Conservation (phyloP, 1,140 invertebrate genomes). For the Drosophila guanche region DNA sequence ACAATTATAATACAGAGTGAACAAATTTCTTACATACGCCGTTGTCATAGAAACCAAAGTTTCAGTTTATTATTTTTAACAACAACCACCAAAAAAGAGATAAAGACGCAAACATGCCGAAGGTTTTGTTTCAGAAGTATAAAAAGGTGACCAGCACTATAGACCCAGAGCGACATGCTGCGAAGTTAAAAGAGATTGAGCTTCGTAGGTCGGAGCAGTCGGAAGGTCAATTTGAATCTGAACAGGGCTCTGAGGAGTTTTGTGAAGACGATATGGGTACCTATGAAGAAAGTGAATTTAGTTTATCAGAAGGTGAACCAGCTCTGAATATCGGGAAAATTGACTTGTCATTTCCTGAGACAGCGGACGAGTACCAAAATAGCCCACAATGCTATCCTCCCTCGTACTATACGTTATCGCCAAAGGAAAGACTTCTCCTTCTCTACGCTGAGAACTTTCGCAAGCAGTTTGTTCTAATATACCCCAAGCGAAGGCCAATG, state of each 20-base stretch:
- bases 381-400: constrained; percentile 85
- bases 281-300: constrained; percentile 47
- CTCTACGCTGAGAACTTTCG: constrained; percentile 93
- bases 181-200: constrained; percentile 60
- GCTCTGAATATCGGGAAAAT: constrained; percentile 60
- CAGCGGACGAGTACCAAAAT: constrained; percentile 51
- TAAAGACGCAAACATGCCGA: constrained; percentile 49
- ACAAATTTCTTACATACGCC: constrained; percentile 8
- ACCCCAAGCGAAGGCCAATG: constrained; percentile 88
- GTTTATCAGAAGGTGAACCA: constrained; percentile 63
- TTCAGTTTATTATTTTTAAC: constrained; percentile 41
- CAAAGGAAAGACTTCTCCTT: constrained; percentile 91
- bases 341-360: constrained; percentile 76
- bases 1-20: neutral
- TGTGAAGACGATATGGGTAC: constrained; percentile 44
- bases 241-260: constrained; percentile 21
- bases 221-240: constrained; percentile 9
- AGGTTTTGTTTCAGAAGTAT: constrained; percentile 43
- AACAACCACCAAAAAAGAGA: constrained; percentile 28
- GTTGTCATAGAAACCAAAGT: constrained; percentile 52
- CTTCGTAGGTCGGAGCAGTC: neutral
- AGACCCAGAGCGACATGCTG: constrained; percentile 32
- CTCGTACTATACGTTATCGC: constrained; percentile 88
- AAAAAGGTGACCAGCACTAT: constrained; percentile 35
- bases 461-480: constrained; percentile 87